Evolutionary conservation across 1,140 invertebrate species (phyloP), one percentile per base, ranked within the genome.

Genomic region (Ostrea edulis): DNA sequence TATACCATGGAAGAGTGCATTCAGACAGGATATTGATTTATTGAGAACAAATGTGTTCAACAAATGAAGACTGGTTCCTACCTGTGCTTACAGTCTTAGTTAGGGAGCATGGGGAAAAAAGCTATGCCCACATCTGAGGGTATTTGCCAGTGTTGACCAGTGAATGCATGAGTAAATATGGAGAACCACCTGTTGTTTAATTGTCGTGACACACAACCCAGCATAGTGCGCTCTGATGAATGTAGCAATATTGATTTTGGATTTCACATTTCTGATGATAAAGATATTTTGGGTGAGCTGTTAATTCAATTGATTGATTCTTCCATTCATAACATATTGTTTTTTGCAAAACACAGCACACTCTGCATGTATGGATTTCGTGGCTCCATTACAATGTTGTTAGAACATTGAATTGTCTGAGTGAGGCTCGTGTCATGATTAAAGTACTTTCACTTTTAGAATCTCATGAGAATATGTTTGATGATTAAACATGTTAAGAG

Each of bases 201-300:
- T 77, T 77, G 68, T 77, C 25, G 12, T 77, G 68, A 29, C 68
- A 77, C 25, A 22, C 68, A 29, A 14, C 68, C 68, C 25, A 77
- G 68, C 29, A 35, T 25, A 77, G 8, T 11, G 68, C 14, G 68
- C 2, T 77, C 68, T 4, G 29, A 22, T 29, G 68, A 77, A 29
- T 77, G 25, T 77, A 77, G 68, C 25, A 25, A 25, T 77, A 77
- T 77, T 77, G 68, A 77, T 77, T 14, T 77, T 22, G 68, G 68
- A 77, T 77, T 77, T 77, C 68, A 77, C 29, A 25, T 77, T 77
- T 77, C 68, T 29, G 68, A 77, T 44, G 68, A 77, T 77, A 77
- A 25, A 77, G 68, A 77, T 77, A 25, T 77, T 77, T 77, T 77
- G 11, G 68, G 68, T 77, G 68, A 77, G 68, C 68, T 77, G 25